phyloP scores from a whole-genome alignment of 2,888 invertebrate genomes.

The Ophion ventricosus region DNA sequence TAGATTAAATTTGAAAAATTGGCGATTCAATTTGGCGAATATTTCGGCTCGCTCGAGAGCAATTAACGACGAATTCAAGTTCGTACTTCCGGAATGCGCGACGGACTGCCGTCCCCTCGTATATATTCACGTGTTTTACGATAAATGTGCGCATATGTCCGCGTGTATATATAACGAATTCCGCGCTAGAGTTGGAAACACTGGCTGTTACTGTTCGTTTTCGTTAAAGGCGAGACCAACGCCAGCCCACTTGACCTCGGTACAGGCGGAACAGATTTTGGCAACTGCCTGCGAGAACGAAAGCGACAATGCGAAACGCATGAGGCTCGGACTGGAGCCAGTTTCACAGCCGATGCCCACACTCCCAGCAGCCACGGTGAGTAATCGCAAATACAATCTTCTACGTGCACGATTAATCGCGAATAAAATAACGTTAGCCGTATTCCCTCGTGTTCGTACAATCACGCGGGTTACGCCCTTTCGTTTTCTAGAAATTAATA shows the following conservation, averaged over 20 bases:
- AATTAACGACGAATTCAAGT: constrained; percentile 2
- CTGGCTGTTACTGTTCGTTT: constrained; percentile 34
- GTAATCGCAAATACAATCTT: constrained; percentile 70
- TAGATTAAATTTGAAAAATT: not conserved
- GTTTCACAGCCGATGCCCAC: constrained; percentile 95
- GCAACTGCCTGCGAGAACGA: constrained; percentile 99
- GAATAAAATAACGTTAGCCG: no score
- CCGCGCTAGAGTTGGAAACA: not conserved
- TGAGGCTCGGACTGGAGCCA: constrained; percentile 97
- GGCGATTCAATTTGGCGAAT: not conserved
- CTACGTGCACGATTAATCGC: not conserved
- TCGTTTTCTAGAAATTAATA: no score
- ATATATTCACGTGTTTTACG: not conserved
- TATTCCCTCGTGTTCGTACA: no score
- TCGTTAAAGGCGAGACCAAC: constrained; percentile 93
- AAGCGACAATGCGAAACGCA: constrained; percentile 98
- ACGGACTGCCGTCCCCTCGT: not conserved
- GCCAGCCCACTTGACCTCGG: constrained; percentile 97
- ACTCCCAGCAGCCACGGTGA: constrained; percentile 87
- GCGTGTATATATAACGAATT: not conserved
- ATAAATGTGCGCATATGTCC: not conserved
- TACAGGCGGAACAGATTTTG: constrained; percentile 97
- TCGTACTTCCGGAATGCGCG: constrained; percentile 49
- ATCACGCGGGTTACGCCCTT: no score
- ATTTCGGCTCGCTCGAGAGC: not conserved